Evolutionary conservation across 2,888 invertebrate species (phyloP).

Genomic region (Strigamia maritima): DNA sequence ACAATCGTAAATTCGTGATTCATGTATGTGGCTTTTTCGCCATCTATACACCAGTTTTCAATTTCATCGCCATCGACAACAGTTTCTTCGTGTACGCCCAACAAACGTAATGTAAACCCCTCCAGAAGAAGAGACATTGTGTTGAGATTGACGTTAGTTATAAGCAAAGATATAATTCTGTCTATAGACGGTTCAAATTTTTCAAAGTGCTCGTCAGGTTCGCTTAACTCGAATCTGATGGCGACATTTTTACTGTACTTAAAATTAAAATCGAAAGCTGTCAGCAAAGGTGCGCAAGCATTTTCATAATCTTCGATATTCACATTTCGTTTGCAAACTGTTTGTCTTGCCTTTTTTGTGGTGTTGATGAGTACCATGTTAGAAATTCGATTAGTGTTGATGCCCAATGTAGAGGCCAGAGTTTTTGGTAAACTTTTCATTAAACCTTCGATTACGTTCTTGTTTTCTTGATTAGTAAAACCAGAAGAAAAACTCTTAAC

Average conservation of each 20-base stretch:
- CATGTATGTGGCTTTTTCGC: slow-evolving; percentile 31
- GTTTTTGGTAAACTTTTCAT: neutral
- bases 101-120: slow-evolving; percentile 25
- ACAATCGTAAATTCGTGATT: slow-evolving; percentile 37
- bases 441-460: neutral
- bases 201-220: neutral
- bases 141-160: slow-evolving; percentile 25
- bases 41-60: slow-evolving; percentile 39
- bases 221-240: neutral
- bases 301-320: neutral
- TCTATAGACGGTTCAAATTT: slow-evolving; percentile 39
- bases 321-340: neutral
- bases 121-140: neutral
- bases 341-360: neutral
- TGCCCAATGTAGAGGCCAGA: neutral
- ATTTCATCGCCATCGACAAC: neutral
- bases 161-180: slow-evolving; percentile 35
- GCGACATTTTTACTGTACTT: neutral
- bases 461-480: neutral
- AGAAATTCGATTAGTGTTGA: neutral
- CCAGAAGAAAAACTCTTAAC: neutral
- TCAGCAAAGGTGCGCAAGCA: neutral
- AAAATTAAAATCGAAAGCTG: neutral
- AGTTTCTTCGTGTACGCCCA: slow-evolving; percentile 38
- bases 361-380: neutral